Evolutionary conservation across 2,888 invertebrate species (phyloP), one percentile per base, ranked within the genome.

Genomic region (Drosophila formosana): DNA sequence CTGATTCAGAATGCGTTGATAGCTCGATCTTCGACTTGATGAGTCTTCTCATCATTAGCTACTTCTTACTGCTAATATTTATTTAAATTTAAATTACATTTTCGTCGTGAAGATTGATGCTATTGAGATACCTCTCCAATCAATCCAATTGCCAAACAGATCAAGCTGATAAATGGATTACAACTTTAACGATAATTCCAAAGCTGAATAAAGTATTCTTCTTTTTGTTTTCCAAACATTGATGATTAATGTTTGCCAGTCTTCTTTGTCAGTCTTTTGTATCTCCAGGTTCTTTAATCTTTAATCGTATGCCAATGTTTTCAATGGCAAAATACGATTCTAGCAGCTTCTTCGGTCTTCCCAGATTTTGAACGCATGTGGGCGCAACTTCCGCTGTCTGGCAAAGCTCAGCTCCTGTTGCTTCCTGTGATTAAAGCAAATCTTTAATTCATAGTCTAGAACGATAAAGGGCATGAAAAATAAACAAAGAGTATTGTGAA

Each of bases 371-470:
- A 39, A 2, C 13, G 39, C 39, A 34, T 25, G 52, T 52, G 37
- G 52, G 52, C 52, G 39, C 11, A 26, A 39, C 52, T 52, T 60
- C 58, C 39, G 50, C 41, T 50, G 58, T 37, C 50, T n/a, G 49
- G 30, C 39, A 39, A 26, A 28, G 6, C 53, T 45, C 3, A 37
- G 26, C 58, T 60, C 32, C 30, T 49, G 26, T 30, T 50, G 58
- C 41, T 50, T 50, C 58, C 50, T 50, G 41, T 43, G 41, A 49
- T 30, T 39, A 30, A 28, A 30, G 18, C 41, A 32, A 41, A 60
- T 60, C 50, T 60, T 60, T 41, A 53, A 53, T 53, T 41, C 41
- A 53, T 53, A 25, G 11, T 11, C 34, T 11, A 34, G 34, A 34
- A 11, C 11, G 11, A 34, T 3, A 11, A 3, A 34, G 28, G 5